Conservation (phyloP, 2,888 invertebrate genomes). For the Schizaphis graminum region DNA sequence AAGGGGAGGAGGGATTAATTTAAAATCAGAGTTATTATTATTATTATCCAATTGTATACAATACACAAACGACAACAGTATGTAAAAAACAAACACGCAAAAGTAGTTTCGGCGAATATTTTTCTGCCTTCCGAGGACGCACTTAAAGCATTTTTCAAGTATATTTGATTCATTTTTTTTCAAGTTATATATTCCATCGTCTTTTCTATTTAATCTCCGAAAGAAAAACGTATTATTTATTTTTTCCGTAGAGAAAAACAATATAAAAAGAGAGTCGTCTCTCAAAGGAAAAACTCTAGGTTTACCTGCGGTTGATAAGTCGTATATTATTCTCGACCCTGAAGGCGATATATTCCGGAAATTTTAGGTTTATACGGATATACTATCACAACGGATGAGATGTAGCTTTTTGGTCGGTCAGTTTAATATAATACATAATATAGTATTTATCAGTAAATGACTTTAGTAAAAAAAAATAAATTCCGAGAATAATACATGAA, state of each 20-base stretch:
- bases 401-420: constrained; percentile 41
- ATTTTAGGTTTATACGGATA: constrained; percentile 46
- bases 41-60: constrained; percentile 50
- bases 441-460: constrained; percentile 26
- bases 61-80: constrained; percentile 35
- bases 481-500: background rate
- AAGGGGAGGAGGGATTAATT: constrained; percentile 33
- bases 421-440: constrained; percentile 24
- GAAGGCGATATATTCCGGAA: constrained; percentile 59
- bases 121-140: constrained; percentile 18
- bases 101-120: constrained; percentile 46
- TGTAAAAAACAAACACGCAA: constrained; percentile 54
- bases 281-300: constrained; percentile 44
- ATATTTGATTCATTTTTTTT: constrained; percentile 58
- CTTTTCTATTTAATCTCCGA: constrained; percentile 62
- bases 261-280: constrained; percentile 47
- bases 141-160: constrained; percentile 58
- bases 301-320: constrained; percentile 62
- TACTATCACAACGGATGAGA: background rate
- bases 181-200: constrained; percentile 44
- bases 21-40: constrained; percentile 57
- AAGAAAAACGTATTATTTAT: constrained; percentile 62
- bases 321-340: constrained; percentile 61
- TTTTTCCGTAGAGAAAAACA: constrained; percentile 57
- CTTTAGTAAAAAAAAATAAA: background rate